Evolutionary conservation across 2,888 invertebrate genomes (phyloP).

Genomic region (Sinohyriopsis cumingii): DNA sequence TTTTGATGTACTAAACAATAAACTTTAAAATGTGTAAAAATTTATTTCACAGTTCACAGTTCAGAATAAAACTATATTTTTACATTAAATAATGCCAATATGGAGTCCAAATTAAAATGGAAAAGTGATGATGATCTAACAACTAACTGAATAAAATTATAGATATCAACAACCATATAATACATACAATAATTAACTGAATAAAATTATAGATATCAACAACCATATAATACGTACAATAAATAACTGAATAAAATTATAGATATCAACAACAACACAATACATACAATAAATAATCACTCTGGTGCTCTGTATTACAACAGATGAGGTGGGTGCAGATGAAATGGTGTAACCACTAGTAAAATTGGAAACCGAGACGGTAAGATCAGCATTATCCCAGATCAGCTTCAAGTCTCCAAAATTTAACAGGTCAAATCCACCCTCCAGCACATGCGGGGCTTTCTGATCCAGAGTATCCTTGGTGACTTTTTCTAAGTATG

Average conservation of each 20-base stretch:
- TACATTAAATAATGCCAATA: too few relatives aligned
- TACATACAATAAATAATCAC: conserved; percentile 40
- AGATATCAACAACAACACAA: neutral
- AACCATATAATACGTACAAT: conserved; percentile 28
- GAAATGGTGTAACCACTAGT: conserved; percentile 33
- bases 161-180: neutral
- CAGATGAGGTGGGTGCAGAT: conserved; percentile 27
- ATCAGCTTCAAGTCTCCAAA: conserved; percentile 43
- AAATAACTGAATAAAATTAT: too few relatives aligned
- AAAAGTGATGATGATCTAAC: too few relatives aligned
- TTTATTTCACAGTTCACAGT: too few relatives aligned
- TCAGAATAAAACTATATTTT: too few relatives aligned
- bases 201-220: too few relatives aligned
- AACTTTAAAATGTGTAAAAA: too few relatives aligned
- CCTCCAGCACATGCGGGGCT: conserved; percentile 41
- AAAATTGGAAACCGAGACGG: conserved; percentile 41
- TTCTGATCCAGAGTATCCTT: conserved; percentile 37
- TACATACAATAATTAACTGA: conserved; percentile 28
- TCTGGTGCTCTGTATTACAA: conserved; percentile 25
- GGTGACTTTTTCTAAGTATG: conserved; percentile 36
- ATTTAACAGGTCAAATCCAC: conserved; percentile 41
- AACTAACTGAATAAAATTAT: too few relatives aligned
- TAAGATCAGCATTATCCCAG: conserved; percentile 37
- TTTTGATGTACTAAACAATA: too few relatives aligned
- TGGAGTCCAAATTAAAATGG: too few relatives aligned